A percentile compares a stretch with the other conserved stretches of the same genome.
These are phyloP conservation scores for Pygoscelis adeliae DNA, from an alignment of 2,113 vertebrate species.

Conservation along the genomic window DNA sequence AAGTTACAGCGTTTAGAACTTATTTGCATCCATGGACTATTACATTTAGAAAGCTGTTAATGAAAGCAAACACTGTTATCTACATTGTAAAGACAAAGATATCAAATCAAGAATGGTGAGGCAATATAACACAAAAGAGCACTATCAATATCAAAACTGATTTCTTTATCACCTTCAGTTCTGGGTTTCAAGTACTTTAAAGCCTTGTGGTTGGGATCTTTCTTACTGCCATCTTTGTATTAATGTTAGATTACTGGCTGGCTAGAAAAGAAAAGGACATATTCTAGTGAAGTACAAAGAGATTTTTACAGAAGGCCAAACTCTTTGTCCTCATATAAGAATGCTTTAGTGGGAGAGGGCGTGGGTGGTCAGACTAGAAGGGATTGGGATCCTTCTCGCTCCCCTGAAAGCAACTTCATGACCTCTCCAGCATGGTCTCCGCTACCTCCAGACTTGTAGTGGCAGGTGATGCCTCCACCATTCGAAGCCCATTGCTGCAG, in stretches of 20 bases:
- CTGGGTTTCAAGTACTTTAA: not conserved
- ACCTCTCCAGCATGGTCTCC: not conserved
- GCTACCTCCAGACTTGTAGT: not conserved
- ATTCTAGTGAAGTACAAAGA: not conserved
- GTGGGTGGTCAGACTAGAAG: not conserved
- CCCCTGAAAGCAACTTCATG: not conserved
- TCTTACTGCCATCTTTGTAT: not conserved
- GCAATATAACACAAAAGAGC: not conserved
- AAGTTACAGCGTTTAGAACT: not conserved
- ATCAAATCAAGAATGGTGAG: not conserved
- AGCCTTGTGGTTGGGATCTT: not conserved
- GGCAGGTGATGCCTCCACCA: not conserved
- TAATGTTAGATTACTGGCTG: not conserved
- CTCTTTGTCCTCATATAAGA: not conserved
- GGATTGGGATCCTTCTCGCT: not conserved
- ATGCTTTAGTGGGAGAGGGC: not conserved
- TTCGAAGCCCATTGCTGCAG: not conserved
- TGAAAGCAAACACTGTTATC: constrained; percentile 7
- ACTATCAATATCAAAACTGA: not conserved
- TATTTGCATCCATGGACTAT: not conserved
- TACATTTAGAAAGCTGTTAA: constrained; percentile 7
- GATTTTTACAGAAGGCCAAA: not conserved
- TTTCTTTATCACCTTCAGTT: constrained; percentile 6
- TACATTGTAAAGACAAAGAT: not conserved
- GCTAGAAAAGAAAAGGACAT: not conserved